Conservation (phyloP, 2,888 invertebrate species). For the Spodoptera exigua region DNA sequence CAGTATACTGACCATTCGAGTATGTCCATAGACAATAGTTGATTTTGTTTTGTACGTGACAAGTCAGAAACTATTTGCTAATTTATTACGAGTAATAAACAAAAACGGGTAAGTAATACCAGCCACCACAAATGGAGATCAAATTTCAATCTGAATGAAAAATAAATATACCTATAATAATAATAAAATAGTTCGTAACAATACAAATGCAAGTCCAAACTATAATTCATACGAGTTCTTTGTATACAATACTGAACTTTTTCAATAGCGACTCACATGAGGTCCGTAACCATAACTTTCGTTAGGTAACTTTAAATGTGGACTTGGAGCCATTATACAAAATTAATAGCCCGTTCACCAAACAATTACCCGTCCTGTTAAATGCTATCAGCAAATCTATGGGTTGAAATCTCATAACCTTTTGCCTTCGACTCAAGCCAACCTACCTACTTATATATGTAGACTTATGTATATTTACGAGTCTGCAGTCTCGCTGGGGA, state of each 20-base stretch:
- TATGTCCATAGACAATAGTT: too few species aligned
- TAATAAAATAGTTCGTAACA: constrained; percentile 56
- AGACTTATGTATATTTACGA: constrained; percentile 40
- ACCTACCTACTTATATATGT: constrained; percentile 58
- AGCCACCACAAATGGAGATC: constrained; percentile 26
- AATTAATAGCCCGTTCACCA: constrained; percentile 85
- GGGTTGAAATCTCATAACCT: constrained; percentile 87
- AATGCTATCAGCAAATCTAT: constrained; percentile 87
- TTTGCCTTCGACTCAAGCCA: constrained; percentile 83
- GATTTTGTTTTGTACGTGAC: too few species aligned
- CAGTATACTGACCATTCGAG: too few species aligned
- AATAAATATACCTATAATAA: constrained; percentile 49
- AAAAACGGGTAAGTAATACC: constrained; percentile 2
- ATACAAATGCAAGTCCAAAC: constrained; percentile 61
- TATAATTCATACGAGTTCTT: constrained; percentile 69
- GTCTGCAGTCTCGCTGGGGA: constrained; percentile 55
- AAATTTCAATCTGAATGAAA: too few species aligned
- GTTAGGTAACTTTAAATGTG: constrained; percentile 80
- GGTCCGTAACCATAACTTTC: constrained; percentile 76
- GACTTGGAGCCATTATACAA: constrained; percentile 81
- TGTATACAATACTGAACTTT: constrained; percentile 70
- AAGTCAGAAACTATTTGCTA: neutral
- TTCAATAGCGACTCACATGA: constrained; percentile 76
- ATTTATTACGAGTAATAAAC: constrained; percentile 1
- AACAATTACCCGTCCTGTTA: constrained; percentile 85